phyloP scores from a whole-genome alignment of 2,113 vertebrate species.

The Nannobrachium achirus region DNA sequence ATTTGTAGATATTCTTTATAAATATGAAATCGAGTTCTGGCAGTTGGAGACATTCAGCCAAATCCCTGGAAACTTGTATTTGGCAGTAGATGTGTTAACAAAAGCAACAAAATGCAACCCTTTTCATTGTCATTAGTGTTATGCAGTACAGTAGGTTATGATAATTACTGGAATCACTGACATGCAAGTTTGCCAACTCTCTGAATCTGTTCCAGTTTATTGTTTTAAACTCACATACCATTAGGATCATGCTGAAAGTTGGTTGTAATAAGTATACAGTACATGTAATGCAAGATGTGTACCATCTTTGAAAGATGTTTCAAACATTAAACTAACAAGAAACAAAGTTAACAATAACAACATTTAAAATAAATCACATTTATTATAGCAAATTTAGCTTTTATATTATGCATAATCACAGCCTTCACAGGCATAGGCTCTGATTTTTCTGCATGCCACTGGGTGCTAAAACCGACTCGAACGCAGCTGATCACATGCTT shows the following conservation, averaged over 20 bases:
- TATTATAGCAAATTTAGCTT: constrained; percentile 49
- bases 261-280: neutral
- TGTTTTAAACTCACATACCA: no score
- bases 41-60: no score
- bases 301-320: no score
- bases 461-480: no score
- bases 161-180: neutral
- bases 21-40: no score
- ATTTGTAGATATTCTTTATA: no score
- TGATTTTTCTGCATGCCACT: no score
- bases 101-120: no score
- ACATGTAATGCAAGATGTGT: neutral
- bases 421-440: no score
- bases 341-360: neutral
- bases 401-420: constrained; percentile 23
- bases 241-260: constrained; percentile 6
- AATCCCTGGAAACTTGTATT: no score
- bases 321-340: neutral
- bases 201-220: constrained; percentile 5
- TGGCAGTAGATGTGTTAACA: no score
- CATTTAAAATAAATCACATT: constrained; percentile 15
- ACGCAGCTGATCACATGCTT: constrained; percentile 43
- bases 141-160: neutral
- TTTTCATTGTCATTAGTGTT: neutral
- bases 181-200: constrained; percentile 3